Evolutionary conservation across 2,113 vertebrate genomes (phyloP).

Genomic region (Brachypteracias leptosomus): DNA sequence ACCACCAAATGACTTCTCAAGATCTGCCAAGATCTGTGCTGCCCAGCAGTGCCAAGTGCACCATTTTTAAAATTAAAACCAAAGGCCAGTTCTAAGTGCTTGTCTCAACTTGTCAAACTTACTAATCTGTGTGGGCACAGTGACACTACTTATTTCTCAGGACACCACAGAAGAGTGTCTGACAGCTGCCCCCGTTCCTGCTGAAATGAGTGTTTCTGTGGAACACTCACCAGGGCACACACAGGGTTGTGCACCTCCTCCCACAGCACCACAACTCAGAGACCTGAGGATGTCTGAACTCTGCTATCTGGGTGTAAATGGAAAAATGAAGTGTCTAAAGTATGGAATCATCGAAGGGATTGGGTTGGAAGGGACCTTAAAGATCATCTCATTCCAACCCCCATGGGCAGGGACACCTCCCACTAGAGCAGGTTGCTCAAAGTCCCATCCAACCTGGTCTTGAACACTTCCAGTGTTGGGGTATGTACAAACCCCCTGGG

Average conservation of each 20-base stretch:
- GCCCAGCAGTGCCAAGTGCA: not conserved
- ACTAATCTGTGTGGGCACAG: slow-evolving; percentile 12
- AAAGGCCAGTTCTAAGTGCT: slow-evolving; percentile 8
- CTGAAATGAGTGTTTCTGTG: not conserved
- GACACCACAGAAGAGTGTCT: not conserved
- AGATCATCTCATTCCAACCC: no score
- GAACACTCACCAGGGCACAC: not conserved
- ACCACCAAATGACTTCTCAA: not conserved
- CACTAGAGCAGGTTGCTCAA: no score
- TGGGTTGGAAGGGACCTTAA: no score
- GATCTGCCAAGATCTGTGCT: slow-evolving; percentile 1
- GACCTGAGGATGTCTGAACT: not conserved
- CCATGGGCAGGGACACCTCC: no score
- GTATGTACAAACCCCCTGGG: no score
- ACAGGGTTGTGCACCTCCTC: not conserved
- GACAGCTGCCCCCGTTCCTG: slow-evolving; percentile 7
- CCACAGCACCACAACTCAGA: not conserved
- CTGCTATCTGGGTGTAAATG: not conserved
- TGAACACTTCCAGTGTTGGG: no score
- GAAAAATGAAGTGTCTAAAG: not conserved
- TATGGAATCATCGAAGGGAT: no score
- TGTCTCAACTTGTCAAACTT: slow-evolving; percentile 6
- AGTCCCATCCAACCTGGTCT: no score
- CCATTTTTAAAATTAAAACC: slow-evolving; percentile 37
- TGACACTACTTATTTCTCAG: not conserved